These are phyloP conservation scores for Cabera pusaria DNA, from an alignment of 2,888 invertebrate genomes.

Conservation along the genomic window DNA sequence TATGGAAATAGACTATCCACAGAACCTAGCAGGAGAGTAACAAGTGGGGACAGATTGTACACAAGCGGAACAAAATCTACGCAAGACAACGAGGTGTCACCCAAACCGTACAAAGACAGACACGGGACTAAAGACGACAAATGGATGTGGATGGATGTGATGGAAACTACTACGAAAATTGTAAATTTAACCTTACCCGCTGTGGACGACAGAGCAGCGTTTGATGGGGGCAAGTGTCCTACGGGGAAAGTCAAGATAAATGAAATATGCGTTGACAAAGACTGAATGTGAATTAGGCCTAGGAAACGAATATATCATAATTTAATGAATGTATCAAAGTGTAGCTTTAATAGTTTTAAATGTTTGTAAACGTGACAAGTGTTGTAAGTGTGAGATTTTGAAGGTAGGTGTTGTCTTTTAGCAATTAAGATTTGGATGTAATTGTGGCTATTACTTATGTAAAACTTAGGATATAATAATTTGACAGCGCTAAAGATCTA, in stretches of 20 bases:
- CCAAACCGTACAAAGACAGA: conserved; percentile 4
- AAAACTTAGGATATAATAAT: too few relatives aligned
- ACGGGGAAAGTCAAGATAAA: conserved; percentile 32
- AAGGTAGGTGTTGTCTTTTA: too few relatives aligned
- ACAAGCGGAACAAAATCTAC: conserved; percentile 18
- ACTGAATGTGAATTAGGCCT: conserved; percentile 3
- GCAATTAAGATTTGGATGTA: too few relatives aligned
- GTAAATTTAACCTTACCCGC: conserved; percentile 6
- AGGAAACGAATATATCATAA: not conserved
- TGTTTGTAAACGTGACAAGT: too few relatives aligned
- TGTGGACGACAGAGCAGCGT: conserved; percentile 40
- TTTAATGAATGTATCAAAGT: too few relatives aligned
- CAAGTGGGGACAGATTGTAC: conserved; percentile 3
- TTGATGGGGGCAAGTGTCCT: conserved; percentile 39
- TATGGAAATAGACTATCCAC: conserved; percentile 3
- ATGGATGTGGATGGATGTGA: conserved; percentile 31
- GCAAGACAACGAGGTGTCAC: conserved; percentile 25
- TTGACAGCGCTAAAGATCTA: too few relatives aligned
- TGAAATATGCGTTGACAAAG: conserved; percentile 11
- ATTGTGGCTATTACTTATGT: too few relatives aligned
- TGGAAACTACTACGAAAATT: conserved; percentile 2
- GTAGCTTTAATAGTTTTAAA: conserved; percentile 14
- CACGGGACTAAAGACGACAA: conserved; percentile 9
- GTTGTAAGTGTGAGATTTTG: too few relatives aligned
- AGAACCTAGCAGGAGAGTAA: conserved; percentile 4